Base-by-base conservation (phyloP, 2,888 invertebrate genomes). In the Ochropleura plecta region DNA sequence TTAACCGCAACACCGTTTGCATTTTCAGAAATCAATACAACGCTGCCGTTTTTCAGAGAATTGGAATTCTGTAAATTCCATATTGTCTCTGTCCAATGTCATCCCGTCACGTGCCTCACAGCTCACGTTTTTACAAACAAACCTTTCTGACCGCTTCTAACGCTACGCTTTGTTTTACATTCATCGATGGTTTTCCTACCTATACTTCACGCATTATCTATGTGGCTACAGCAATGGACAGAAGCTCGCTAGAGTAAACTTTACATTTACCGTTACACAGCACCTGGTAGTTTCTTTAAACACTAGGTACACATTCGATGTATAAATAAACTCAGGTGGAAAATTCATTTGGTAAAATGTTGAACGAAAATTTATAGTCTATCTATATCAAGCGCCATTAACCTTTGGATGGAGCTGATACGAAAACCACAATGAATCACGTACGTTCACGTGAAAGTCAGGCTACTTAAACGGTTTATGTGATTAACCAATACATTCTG, bases 71-170 rank as follows among this genome's bases (percentile, higher is more conserved):
- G 82, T 55, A 16, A 1, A n/a, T 10, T 63, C 40, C 40, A 12
- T 63, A 16, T 60, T 49, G 14, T 40, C 9, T 42, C 16, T 62
- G 46, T 62, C 77, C 73, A 85, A 83, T 78, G 76, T 30, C 85
- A 78, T 70, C 48, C 44, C 20, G 70, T 65, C 85, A 81, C 85
- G 83, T 83, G 85, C 62, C 48, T 46, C 12, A 18, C 53, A 40
- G 53, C 78, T 79, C 83, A 85, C 83, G 85, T 85, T 77, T 73
- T 77, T 48, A 77, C 62, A 68, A 80, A 80, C 65, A 75, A 74
- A 83, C 30, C 64, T 6, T 30, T 64, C 40, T 44, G 70, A 73
- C 66, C 70, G 59, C 62, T 55, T 42, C 60, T 48, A 60, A 42
- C 8, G 30, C n/a, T 5, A 55, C 53, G 70, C 72, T 49, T 12